These are phyloP conservation scores for Drosophila watanabei DNA, from an alignment of 1,140 invertebrate species.

Conservation along the genomic window DNA sequence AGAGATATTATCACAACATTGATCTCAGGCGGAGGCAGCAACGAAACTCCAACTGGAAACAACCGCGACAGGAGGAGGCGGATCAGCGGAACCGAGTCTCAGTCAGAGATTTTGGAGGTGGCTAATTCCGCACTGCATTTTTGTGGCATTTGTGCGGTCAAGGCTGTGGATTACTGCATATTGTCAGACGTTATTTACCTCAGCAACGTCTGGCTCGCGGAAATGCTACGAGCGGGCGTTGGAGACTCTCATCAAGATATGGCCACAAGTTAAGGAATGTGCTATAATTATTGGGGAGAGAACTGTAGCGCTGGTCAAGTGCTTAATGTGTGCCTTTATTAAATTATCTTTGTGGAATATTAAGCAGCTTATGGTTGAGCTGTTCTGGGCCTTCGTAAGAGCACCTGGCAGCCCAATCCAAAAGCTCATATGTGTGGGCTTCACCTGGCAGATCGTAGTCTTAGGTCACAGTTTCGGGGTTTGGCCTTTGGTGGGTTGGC, in stretches of 20 bases:
- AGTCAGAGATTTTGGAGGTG: slow-evolving; percentile 2
- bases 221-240: not conserved
- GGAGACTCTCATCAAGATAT: not conserved
- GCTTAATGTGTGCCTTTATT: not conserved
- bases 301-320: not conserved
- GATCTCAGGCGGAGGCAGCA: not conserved
- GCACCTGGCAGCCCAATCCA: not conserved
- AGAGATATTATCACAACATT: not conserved
- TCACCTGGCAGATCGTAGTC: slow-evolving; percentile 1
- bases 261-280: not conserved
- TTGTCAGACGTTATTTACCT: not conserved
- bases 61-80: not conserved
- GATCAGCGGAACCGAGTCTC: not conserved
- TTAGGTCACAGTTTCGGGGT: not conserved
- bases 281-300: not conserved
- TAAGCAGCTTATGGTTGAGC: not conserved
- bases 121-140: not conserved
- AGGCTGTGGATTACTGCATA: not conserved
- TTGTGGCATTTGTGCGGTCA: not conserved
- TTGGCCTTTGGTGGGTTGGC: not conserved
- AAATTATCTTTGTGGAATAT: not conserved
- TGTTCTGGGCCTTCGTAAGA: not conserved
- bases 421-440: not conserved
- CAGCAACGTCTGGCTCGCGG: not conserved
- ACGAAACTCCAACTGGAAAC: not conserved